These are phyloP conservation scores for Delichon dasypus DNA, from an alignment of 2,797 vertebrate species.

Conservation along the genomic window DNA sequence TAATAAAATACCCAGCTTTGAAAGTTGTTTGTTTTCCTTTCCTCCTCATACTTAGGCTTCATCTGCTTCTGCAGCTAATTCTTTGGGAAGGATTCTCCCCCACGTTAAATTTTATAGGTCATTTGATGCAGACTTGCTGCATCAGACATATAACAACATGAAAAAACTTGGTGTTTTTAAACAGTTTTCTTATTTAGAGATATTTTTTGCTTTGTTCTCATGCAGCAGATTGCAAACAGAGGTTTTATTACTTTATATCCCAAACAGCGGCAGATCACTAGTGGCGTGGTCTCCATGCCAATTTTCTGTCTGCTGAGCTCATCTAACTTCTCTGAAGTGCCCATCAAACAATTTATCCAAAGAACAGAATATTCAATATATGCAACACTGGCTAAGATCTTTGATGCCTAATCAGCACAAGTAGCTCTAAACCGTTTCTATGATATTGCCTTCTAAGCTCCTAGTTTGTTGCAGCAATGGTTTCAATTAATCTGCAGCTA, in stretches of 20 bases:
- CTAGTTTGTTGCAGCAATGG: slow-evolving; percentile 6
- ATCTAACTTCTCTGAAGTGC: slow-evolving; percentile 10
- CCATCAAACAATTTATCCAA: slow-evolving; percentile 20
- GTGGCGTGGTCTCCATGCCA: neutral
- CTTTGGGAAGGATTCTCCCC: neutral
- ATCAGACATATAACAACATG: neutral
- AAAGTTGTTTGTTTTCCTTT: neutral
- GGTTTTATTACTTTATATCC: neutral
- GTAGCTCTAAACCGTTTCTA: neutral
- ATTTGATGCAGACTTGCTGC: slow-evolving; percentile 7
- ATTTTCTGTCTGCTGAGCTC: slow-evolving; percentile 10
- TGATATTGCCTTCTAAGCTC: slow-evolving; percentile 6
- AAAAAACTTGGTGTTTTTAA: neutral
- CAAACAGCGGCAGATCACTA: neutral
- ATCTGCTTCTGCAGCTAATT: neutral
- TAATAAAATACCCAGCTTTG: neutral
- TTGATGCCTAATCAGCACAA: slow-evolving; percentile 20
- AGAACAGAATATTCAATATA: neutral
- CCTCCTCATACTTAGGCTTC: neutral
- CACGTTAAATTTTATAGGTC: neutral
- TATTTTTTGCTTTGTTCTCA: slow-evolving; percentile 2
- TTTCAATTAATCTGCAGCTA: slow-evolving; percentile 59
- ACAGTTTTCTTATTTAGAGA: neutral
- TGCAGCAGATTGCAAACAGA: neutral
- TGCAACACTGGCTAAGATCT: neutral